Evolutionary conservation across 2,888 invertebrate species (phyloP).

Genomic region (Tipula confusa): DNA sequence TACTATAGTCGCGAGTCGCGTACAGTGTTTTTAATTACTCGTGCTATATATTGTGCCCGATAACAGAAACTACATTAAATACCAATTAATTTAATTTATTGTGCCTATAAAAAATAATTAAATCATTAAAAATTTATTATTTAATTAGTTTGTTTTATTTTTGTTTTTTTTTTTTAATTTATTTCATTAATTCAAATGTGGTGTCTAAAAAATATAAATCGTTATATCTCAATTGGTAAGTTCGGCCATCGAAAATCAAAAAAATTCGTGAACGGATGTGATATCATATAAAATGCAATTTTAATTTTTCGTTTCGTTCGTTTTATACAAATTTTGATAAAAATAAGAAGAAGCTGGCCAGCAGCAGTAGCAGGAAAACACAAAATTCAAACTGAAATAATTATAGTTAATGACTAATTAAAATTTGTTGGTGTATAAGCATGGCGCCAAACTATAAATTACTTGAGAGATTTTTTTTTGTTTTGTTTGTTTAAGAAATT

Average conservation of each 20-base stretch:
- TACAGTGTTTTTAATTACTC: neutral
- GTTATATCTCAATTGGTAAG: neutral
- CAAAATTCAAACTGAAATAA: too few relatives aligned
- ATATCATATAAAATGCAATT: neutral
- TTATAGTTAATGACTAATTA: neutral
- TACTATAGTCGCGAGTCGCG: neutral
- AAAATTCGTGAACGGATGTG: neutral
- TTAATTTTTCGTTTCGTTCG: neutral
- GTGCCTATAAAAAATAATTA: neutral
- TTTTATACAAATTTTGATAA: neutral
- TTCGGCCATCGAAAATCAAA: neutral
- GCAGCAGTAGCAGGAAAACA: neutral
- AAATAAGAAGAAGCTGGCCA: neutral
- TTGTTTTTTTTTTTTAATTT: neutral
- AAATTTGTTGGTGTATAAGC: neutral
- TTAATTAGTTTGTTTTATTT: neutral
- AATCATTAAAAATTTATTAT: neutral
- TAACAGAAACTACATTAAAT: neutral
- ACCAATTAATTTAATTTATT: neutral
- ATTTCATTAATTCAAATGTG: neutral
- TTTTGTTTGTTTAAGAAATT: neutral
- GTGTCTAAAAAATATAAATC: constrained; percentile 1
- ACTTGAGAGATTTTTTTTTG: neutral
- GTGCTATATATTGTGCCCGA: too few relatives aligned
- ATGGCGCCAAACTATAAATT: neutral